Evolutionary conservation across 2,797 vertebrate species (phyloP).

Genomic region (Pseudomugil gertrudae): DNA sequence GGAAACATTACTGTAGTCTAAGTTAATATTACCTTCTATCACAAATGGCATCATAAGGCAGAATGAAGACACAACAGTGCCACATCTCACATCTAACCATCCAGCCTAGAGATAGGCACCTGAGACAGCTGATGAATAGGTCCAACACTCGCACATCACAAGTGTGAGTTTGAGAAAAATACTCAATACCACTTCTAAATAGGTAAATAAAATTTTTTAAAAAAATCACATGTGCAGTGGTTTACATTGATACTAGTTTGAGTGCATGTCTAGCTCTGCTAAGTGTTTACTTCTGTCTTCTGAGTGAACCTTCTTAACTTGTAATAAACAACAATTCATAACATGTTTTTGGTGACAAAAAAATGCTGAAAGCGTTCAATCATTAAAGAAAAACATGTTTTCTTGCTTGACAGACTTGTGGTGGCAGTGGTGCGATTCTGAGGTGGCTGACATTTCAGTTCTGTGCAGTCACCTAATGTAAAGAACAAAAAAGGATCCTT

Average conservation of each 20-base stretch:
- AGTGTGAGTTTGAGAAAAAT: conserved; percentile 18
- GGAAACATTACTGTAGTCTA: conserved; percentile 41
- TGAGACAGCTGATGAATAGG: conserved; percentile 67
- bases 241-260: conserved; percentile 68
- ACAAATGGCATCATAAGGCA: conserved; percentile 69
- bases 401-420: conserved; percentile 45
- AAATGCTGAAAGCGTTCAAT: conserved; percentile 44
- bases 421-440: conserved; percentile 56
- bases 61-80: conserved; percentile 63
- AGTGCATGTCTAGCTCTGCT: conserved; percentile 64
- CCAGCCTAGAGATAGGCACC: conserved; percentile 62
- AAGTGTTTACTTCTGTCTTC: conserved; percentile 63
- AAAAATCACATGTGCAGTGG: conserved; percentile 61
- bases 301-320: conserved; percentile 61
- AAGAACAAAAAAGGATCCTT: conserved; percentile 51
- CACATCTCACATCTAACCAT: conserved; percentile 53
- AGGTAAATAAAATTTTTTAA: too few relatives aligned
- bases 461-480: conserved; percentile 35
- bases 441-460: conserved; percentile 40
- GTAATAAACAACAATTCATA: conserved; percentile 62
- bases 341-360: conserved; percentile 60
- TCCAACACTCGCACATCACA: conserved; percentile 62
- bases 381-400: conserved; percentile 19
- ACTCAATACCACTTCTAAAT: conserved; percentile 36
- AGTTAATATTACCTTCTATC: conserved; percentile 37